These are phyloP conservation scores for Botia almorhae DNA, from an alignment of 2,797 vertebrate species.

Conservation along the genomic window DNA sequence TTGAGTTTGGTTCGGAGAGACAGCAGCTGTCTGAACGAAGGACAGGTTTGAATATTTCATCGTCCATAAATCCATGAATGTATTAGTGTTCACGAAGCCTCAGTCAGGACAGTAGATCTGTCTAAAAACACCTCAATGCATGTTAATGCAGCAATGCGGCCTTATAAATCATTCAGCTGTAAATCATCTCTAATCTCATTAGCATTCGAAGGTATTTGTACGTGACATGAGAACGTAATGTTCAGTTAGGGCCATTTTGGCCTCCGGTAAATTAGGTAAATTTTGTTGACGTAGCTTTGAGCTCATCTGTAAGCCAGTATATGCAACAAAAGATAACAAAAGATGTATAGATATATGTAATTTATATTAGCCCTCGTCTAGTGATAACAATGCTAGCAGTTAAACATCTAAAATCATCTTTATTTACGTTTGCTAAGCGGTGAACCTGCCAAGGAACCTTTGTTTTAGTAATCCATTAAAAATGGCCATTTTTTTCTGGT, in stretches of 20 bases:
- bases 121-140: not conserved
- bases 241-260: not conserved
- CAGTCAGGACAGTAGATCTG: not conserved
- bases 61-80: not conserved
- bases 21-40: not conserved
- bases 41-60: conserved; percentile 13
- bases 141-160: not conserved
- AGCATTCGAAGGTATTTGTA: not conserved
- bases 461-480: too few relatives aligned
- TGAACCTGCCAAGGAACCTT: too few relatives aligned
- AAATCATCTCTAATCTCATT: not conserved
- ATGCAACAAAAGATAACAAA: too few relatives aligned
- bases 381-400: too few relatives aligned
- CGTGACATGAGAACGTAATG: not conserved
- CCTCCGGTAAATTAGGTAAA: too few relatives aligned
- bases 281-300: not conserved
- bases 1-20: conserved; percentile 14
- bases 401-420: too few relatives aligned
- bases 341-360: too few relatives aligned
- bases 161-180: conserved; percentile 12
- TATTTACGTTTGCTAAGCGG: too few relatives aligned
- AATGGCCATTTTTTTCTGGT: too few relatives aligned
- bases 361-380: too few relatives aligned
- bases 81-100: not conserved
- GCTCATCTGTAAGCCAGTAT: not conserved